Conservation (phyloP, 2,797 vertebrate genomes). For the Falco concolor region DNA sequence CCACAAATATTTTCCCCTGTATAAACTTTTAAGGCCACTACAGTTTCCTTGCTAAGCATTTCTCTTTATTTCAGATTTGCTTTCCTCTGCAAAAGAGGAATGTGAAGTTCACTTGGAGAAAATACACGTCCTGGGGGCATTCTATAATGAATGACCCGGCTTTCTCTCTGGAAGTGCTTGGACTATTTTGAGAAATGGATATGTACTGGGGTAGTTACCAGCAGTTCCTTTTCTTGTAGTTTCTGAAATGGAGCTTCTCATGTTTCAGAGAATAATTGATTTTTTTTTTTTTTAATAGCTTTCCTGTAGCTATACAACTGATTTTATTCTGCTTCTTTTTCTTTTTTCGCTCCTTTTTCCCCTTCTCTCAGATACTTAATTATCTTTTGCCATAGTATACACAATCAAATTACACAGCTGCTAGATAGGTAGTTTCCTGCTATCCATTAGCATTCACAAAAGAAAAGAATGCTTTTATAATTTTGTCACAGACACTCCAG, state of each 20-base stretch:
- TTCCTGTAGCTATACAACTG: conserved; percentile 51
- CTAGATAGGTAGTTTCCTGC: neutral
- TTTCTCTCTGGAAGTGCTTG: conserved; percentile 56
- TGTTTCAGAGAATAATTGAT: conserved; percentile 65
- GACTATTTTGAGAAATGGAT: conserved; percentile 71
- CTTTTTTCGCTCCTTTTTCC: neutral
- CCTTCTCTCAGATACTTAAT: conserved; percentile 47
- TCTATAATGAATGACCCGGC: conserved; percentile 69
- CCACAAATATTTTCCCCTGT: neutral
- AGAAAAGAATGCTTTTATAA: neutral
- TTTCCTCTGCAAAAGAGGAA: conserved; percentile 62
- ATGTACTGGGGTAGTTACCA: conserved; percentile 60
- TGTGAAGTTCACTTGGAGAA: conserved; percentile 52
- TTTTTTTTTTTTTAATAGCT: conserved; percentile 56
- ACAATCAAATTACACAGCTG: conserved; percentile 38
- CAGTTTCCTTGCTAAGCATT: conserved; percentile 42
- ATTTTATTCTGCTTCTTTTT: conserved; percentile 11
- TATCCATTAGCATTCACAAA: neutral
- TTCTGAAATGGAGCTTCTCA: conserved; percentile 64
- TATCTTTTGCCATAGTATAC: conserved; percentile 9
- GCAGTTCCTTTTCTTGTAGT: conserved; percentile 58
- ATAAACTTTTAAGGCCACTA: neutral
- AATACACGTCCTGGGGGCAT: conserved; percentile 62
- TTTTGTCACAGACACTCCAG: neutral
- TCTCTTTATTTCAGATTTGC: conserved; percentile 57